These are phyloP conservation scores for Chlamydotis undulata DNA, from an alignment of 2,113 vertebrate species.

Conservation along the genomic window DNA sequence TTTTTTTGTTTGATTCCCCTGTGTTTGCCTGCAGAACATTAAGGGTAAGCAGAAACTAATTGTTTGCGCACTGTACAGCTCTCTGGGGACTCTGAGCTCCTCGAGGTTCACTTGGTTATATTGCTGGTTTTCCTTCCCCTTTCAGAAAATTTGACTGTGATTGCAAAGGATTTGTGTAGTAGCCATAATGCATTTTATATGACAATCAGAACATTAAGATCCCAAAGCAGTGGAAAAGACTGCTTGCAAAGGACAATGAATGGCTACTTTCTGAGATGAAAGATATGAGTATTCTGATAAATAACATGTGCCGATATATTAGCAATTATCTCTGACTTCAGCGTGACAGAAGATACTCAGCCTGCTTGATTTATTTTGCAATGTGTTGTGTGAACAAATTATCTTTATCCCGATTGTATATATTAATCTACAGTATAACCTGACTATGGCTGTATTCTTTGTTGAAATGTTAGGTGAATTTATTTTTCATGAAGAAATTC, in stretches of 20 bases:
- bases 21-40: conserved; percentile 5
- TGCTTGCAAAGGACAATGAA: not conserved
- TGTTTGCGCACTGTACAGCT: not conserved
- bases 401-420: not conserved
- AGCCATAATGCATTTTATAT: not conserved
- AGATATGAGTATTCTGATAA: not conserved
- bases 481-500: not conserved
- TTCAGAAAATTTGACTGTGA: conserved; percentile 14
- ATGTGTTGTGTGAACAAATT: not conserved
- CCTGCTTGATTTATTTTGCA: not conserved
- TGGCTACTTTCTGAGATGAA: conserved; percentile 21
- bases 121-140: conserved; percentile 1
- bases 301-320: not conserved
- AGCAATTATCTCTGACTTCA: not conserved
- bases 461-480: not conserved
- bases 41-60: conserved; percentile 35
- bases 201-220: not conserved
- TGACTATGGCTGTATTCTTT: not conserved
- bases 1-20: not conserved
- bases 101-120: not conserved
- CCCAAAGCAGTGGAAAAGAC: not conserved
- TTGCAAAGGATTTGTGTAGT: conserved; percentile 29
- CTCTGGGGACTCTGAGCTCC: not conserved
- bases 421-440: not conserved
- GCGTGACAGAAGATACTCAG: not conserved